Base-by-base conservation (phyloP, 1,140 invertebrate genomes). In the Campoletis sonorensis region DNA sequence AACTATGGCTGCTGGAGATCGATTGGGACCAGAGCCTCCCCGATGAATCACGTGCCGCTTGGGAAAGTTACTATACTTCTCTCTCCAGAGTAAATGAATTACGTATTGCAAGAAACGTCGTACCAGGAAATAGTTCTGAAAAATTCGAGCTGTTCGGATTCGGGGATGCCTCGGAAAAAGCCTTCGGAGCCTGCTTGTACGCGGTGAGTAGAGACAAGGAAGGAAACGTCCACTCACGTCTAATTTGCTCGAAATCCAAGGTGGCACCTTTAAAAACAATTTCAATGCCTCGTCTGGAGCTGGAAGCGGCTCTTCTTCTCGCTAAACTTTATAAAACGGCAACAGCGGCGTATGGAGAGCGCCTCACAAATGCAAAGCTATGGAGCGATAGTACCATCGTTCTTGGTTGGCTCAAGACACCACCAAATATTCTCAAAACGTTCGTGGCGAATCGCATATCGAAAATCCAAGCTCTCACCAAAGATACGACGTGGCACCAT, bases 331-430 rank as follows among this genome's bases (percentile, higher is more conserved):
- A 79, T 15, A 73, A 45, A 15, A 61, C 79, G 16, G 81, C 79
- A 18, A 58, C 51, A 64, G 37, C 75, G 15, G 58, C 85, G 11
- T 84, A 91, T 23, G 73, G 84, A 26, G 71, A 88, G 37, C 70
- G 82, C 10, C 83, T 90, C 64, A 30, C 64, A 1, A 71, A 87
- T 8, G 81, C 88, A 2, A 85, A 82, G 68, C 85, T 87, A 45
- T 92, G 90, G 89, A 87, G 86, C 0, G 90, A 93, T 79, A 92
- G 90, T 2, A 91, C 88, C 0, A 88, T 92, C 0, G 89, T 90
- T 1, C 75, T 92, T 23, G 82, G 84, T 7, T 92, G 91, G 91
- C 80, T 92, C 30, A 83, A 79, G 10, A 85, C 85, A 18, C 80
- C 81, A 21, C 87, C 91, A 26, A 85, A 84, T 80, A 67, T 78